Conservation (phyloP, 2,888 invertebrate species). For the Drosophila falleni region DNA sequence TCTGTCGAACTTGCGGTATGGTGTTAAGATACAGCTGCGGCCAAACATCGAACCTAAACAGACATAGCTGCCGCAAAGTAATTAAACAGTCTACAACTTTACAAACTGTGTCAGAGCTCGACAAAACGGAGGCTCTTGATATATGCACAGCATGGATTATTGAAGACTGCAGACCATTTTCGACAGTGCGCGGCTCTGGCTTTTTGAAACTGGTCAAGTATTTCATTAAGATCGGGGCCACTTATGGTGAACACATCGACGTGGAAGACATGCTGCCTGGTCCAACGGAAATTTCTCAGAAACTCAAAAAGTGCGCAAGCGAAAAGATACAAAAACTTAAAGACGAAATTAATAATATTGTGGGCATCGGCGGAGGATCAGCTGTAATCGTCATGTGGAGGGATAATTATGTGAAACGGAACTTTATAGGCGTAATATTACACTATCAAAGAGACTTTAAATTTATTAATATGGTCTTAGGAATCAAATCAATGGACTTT, state of each 20-base stretch:
- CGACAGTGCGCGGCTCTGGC: background rate
- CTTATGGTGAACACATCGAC: background rate
- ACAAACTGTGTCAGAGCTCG: background rate
- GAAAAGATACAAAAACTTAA: background rate
- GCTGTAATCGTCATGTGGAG: background rate
- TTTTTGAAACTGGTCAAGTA: background rate
- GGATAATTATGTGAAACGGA: background rate
- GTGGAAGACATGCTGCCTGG: background rate
- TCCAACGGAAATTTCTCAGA: background rate
- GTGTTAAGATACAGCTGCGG: background rate
- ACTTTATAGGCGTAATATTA: background rate
- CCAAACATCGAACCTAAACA: background rate
- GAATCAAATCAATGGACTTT: slow-evolving; percentile 25
- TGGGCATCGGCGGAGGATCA: slow-evolving; percentile 1
- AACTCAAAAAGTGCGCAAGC: background rate
- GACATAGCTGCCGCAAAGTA: background rate
- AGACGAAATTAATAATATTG: slow-evolving; percentile 1
- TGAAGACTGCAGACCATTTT: background rate
- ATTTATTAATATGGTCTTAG: slow-evolving; percentile 10
- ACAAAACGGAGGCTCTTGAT: background rate
- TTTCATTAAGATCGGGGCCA: background rate
- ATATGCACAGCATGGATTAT: background rate
- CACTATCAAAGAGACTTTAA: background rate
- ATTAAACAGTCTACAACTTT: background rate
- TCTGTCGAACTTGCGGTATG: background rate